phyloP scores from a whole-genome alignment of 2,888 invertebrate species.

The Eremobia ochroleuca region DNA sequence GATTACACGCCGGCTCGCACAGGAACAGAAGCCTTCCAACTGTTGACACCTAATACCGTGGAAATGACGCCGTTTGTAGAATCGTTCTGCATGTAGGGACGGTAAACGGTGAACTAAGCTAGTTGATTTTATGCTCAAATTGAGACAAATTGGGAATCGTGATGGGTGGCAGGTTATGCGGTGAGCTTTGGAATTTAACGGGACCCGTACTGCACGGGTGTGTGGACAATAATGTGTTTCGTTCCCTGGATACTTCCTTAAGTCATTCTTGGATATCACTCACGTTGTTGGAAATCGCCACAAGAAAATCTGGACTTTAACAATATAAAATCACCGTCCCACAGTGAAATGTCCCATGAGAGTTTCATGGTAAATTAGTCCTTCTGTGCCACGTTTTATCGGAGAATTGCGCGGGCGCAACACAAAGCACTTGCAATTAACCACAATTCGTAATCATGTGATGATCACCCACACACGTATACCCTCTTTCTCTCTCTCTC shows the following conservation, averaged over 20 bases:
- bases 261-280: background rate
- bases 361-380: background rate
- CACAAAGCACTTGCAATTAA: slow-evolving; percentile 53
- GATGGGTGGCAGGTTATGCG: slow-evolving; percentile 35
- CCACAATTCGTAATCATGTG: slow-evolving; percentile 55
- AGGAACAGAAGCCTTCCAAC: slow-evolving; percentile 53
- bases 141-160: slow-evolving; percentile 48
- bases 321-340: background rate
- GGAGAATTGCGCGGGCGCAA: slow-evolving; percentile 18
- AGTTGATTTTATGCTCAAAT: slow-evolving; percentile 48
- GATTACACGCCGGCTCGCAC: slow-evolving; percentile 50
- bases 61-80: slow-evolving; percentile 27
- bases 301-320: background rate
- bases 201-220: background rate
- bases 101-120: background rate
- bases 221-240: background rate
- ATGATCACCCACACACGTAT: slow-evolving; percentile 20
- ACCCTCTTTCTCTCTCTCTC: background rate
- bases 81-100: slow-evolving; percentile 16
- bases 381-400: background rate
- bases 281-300: background rate
- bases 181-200: background rate
- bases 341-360: too few relatives aligned
- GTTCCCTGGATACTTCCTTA: background rate
- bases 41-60: slow-evolving; percentile 57